Percentiles rank a stretch among this genome's conserved stretches.
phyloP scores from a whole-genome alignment of 2,888 invertebrate species.

The Lasioglossum morio region DNA sequence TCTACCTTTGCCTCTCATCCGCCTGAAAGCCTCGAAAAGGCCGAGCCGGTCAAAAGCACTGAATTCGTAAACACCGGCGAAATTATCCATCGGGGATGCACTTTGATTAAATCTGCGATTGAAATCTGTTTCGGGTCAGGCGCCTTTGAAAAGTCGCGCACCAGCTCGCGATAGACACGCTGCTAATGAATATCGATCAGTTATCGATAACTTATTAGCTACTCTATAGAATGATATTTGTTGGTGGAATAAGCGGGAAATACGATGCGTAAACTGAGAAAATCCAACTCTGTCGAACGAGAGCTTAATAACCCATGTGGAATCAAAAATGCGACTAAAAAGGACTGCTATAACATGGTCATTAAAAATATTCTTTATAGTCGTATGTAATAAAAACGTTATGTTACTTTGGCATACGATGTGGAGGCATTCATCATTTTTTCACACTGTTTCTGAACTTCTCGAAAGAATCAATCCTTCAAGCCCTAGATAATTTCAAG shows the following conservation, averaged over 20 bases:
- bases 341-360: background rate
- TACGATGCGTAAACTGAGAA: background rate
- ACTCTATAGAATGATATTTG: background rate
- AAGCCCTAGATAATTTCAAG: background rate
- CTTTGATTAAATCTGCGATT: slow-evolving; percentile 62
- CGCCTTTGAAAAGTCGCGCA: background rate
- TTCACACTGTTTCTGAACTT: background rate
- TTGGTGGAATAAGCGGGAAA: background rate
- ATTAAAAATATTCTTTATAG: background rate
- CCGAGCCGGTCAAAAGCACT: slow-evolving; percentile 29
- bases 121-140: slow-evolving; percentile 34
- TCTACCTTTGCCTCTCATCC: slow-evolving; percentile 66
- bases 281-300: background rate
- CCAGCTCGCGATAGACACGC: background rate
- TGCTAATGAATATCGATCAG: slow-evolving; percentile 1
- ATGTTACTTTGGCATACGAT: background rate
- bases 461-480: background rate
- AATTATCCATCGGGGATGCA: slow-evolving; percentile 54
- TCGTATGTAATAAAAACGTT: background rate
- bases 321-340: background rate
- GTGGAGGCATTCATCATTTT: background rate
- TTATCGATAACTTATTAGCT: background rate
- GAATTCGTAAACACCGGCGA: slow-evolving; percentile 57
- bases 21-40: slow-evolving; percentile 66
- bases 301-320: background rate